Conservation (phyloP, 2,888 invertebrate genomes). For the Cosmia trapezina region DNA sequence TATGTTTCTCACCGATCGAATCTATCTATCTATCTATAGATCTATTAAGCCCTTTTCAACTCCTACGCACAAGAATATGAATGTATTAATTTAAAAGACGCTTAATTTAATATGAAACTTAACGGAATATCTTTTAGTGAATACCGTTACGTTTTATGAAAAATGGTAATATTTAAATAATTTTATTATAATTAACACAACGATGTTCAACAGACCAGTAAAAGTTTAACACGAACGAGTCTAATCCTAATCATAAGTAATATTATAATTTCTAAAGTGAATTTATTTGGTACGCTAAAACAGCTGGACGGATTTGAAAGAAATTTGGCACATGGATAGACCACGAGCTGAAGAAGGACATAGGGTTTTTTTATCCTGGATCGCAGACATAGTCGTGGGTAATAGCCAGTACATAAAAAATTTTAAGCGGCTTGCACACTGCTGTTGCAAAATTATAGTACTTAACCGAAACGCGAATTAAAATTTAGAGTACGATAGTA, state of each 20-base stretch:
- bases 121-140: slow-evolving; percentile 38
- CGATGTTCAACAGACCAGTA: slow-evolving; percentile 22
- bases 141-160: slow-evolving; percentile 44
- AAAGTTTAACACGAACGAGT: background rate
- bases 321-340: too few relatives aligned
- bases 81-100: slow-evolving; percentile 33
- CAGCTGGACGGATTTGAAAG: too few relatives aligned
- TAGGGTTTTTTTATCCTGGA: too few relatives aligned
- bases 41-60: slow-evolving; percentile 15
- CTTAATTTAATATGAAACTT: slow-evolving; percentile 40
- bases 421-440: background rate
- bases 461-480: background rate
- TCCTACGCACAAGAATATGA: slow-evolving; percentile 38
- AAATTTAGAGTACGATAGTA: background rate
- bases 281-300: too few relatives aligned
- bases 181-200: slow-evolving; percentile 8
- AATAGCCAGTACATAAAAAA: too few relatives aligned
- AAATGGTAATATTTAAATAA: slow-evolving; percentile 28
- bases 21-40: too few relatives aligned
- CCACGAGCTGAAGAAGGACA: too few relatives aligned
- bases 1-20: background rate
- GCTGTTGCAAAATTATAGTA: background rate
- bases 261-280: too few relatives aligned
- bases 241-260: too few relatives aligned
- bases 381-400: too few relatives aligned